Evolutionary conservation across 2,113 vertebrate genomes (phyloP).

Genomic region (Butorides virescens): DNA sequence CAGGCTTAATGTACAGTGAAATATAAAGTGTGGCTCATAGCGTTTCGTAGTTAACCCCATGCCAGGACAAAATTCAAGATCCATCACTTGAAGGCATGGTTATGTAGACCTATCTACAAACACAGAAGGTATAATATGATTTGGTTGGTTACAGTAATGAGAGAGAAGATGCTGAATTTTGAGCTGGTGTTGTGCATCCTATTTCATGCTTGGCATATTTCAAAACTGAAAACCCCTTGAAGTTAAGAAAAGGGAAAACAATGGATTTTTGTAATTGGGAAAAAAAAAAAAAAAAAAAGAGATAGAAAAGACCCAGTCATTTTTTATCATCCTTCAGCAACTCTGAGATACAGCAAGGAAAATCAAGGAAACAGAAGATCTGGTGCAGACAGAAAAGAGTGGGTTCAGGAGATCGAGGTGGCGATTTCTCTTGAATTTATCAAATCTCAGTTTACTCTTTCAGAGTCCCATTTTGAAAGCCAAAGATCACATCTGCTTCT

Average conservation of each 20-base stretch:
- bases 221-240: neutral
- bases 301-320: fast-evolving
- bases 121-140: neutral
- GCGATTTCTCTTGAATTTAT: neutral
- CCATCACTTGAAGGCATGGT: neutral
- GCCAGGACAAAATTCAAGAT: neutral
- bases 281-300: neutral
- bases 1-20: neutral
- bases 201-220: neutral
- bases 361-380: neutral
- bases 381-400: neutral
- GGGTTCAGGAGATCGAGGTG: neutral
- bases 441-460: neutral
- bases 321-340: neutral
- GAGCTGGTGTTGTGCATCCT: neutral
- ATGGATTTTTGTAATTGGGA: neutral
- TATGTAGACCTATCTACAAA: neutral
- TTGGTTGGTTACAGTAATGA: neutral
- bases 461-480: neutral
- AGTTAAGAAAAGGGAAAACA: neutral
- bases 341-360: neutral
- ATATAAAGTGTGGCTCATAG: neutral
- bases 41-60: neutral
- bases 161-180: neutral
- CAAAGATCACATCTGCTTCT: neutral